Percentiles rank a stretch among this genome's conserved stretches.
Evolutionary conservation across 64 coral and sea anemone genomes (phyloP).

Genomic region (Dendrophyllia cribrosa): DNA sequence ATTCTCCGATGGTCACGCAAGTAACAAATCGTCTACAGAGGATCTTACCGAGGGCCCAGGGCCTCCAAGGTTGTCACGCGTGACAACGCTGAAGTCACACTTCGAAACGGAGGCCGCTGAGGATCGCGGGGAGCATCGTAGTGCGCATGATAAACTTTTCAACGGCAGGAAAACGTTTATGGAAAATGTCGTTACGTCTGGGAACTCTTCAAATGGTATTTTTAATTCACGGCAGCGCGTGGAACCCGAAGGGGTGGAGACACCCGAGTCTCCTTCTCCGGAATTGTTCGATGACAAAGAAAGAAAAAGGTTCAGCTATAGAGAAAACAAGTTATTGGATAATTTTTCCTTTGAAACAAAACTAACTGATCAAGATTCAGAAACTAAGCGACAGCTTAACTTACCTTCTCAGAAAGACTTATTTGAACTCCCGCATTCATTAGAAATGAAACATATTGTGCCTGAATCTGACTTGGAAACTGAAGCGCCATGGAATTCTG

Average conservation of each 20-base stretch:
- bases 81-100: slow-evolving; percentile 34
- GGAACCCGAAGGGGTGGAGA: slow-evolving; percentile 9
- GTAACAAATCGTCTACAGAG: slow-evolving; percentile 43
- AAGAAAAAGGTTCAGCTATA: background rate
- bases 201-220: background rate
- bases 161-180: background rate
- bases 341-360: background rate
- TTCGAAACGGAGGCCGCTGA: slow-evolving; percentile 22
- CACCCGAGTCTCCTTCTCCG: too few species aligned
- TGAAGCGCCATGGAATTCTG: background rate
- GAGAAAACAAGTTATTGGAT: background rate
- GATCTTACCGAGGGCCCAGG: slow-evolving; percentile 10
- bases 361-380: background rate
- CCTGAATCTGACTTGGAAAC: background rate
- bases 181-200: background rate
- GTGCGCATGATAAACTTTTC: background rate
- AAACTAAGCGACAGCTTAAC: background rate
- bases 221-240: background rate
- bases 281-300: background rate
- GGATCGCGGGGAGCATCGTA: background rate
- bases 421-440: background rate
- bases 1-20: slow-evolving; percentile 11
- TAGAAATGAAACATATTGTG: background rate
- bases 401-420: background rate
- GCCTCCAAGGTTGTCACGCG: slow-evolving; percentile 32